Percentiles rank a stretch among this genome's conserved stretches.
Evolutionary conservation across 2,113 vertebrate species (phyloP).

Genomic region (Crotalus helleri): DNA sequence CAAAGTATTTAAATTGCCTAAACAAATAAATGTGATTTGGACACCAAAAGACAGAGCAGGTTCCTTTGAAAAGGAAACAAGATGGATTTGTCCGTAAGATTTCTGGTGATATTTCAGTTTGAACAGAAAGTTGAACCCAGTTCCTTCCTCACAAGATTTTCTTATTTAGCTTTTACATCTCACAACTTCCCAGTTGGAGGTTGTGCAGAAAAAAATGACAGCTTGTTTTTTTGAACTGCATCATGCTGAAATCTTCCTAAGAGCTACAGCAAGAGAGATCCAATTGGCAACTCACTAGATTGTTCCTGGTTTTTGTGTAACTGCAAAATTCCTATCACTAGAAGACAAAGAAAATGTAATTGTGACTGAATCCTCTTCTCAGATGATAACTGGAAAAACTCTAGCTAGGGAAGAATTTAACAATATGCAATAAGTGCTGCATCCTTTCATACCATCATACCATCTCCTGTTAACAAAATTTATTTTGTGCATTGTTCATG

Average conservation of each 20-base stretch:
- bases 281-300: not conserved
- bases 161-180: not conserved
- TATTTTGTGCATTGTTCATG: conserved; percentile 19
- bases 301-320: not conserved
- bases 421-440: conserved; percentile 24
- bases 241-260: not conserved
- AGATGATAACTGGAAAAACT: conserved; percentile 49
- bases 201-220: not conserved
- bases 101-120: not conserved
- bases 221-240: not conserved
- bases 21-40: not conserved
- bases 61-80: not conserved
- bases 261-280: not conserved
- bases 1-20: not conserved
- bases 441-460: conserved; percentile 19
- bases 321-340: not conserved
- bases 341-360: conserved; percentile 8
- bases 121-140: not conserved
- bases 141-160: not conserved
- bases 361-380: conserved; percentile 28
- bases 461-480: conserved; percentile 46
- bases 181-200: not conserved
- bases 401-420: conserved; percentile 38
- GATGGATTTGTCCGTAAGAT: not conserved
- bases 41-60: not conserved